Evolutionary conservation across 2,797 vertebrate species (phyloP).

Genomic region (Arrhamphus sclerolepis): DNA sequence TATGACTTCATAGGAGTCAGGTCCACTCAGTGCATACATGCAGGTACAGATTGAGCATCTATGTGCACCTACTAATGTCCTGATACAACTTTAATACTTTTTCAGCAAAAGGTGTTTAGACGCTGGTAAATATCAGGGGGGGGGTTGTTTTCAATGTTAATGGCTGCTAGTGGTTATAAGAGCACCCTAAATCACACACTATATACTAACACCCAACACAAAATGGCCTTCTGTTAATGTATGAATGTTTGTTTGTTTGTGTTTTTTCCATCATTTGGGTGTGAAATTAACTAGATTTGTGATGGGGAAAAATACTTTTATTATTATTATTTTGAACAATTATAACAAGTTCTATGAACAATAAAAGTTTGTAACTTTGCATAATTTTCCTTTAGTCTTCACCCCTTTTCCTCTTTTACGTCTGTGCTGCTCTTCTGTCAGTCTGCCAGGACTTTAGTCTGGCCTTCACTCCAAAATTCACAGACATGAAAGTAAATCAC

Average conservation of each 20-base stretch:
- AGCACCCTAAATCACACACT: constrained; percentile 73
- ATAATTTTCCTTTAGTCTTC: constrained; percentile 42
- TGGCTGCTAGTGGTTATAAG: constrained; percentile 65
- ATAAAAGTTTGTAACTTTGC: constrained; percentile 67
- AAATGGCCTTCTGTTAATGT: constrained; percentile 80
- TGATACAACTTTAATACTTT: constrained; percentile 35
- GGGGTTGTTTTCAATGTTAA: constrained; percentile 15
- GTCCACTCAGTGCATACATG: constrained; percentile 6
- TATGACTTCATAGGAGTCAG: constrained; percentile 31
- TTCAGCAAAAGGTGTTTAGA: constrained; percentile 27
- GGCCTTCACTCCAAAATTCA: constrained; percentile 26
- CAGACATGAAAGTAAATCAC: constrained; percentile 33
- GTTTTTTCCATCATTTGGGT: constrained; percentile 47
- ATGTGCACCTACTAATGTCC: constrained; percentile 53
- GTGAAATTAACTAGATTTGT: too few relatives aligned
- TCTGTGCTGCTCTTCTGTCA: constrained; percentile 16
- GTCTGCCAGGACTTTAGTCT: constrained; percentile 14
- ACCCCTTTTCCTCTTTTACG: constrained; percentile 11
- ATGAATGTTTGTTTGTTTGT: constrained; percentile 73
- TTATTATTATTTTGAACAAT: constrained; percentile 65
- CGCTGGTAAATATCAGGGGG: constrained; percentile 28
- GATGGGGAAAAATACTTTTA: constrained; percentile 16
- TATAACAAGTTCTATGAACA: constrained; percentile 69
- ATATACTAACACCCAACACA: constrained; percentile 63
- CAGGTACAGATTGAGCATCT: constrained; percentile 38